Conservation (phyloP, 2,113 vertebrate genomes). For the Stigmatopora nigra region DNA sequence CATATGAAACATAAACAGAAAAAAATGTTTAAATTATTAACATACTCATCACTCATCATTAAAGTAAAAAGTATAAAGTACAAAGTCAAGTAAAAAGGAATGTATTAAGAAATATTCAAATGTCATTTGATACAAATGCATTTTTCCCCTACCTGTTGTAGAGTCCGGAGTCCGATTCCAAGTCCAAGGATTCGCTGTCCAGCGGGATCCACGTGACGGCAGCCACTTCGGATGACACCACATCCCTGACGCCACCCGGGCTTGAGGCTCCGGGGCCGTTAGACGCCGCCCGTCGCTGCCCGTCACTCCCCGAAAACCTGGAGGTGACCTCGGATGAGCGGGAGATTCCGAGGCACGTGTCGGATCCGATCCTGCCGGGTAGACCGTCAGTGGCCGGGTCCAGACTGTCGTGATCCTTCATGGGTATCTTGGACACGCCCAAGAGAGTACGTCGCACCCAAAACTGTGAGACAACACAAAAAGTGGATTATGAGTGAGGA, state of each 20-base stretch:
- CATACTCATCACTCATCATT: no score
- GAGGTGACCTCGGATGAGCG: conserved; percentile 64
- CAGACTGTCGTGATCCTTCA: background rate
- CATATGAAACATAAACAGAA: no score
- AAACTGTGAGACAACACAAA: background rate
- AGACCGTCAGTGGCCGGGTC: conserved; percentile 36
- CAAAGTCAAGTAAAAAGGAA: no score
- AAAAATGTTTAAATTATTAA: no score
- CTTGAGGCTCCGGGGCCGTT: conserved; percentile 63
- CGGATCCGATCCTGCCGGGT: conserved; percentile 78
- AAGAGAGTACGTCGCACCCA: background rate
- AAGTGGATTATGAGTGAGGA: background rate
- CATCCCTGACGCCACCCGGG: conserved; percentile 33
- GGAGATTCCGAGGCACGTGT: conserved; percentile 83
- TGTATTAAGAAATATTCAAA: no score
- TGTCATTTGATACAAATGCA: no score
- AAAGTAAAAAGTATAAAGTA: no score
- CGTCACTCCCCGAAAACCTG: conserved; percentile 86
- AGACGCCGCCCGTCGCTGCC: conserved; percentile 69
- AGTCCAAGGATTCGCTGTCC: conserved; percentile 72
- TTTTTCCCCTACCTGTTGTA: conserved; percentile 35
- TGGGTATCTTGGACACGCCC: background rate
- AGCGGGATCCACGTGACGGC: conserved; percentile 64
- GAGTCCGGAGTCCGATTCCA: conserved; percentile 69
- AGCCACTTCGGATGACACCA: conserved; percentile 63